phyloP scores from a whole-genome alignment of 2,797 vertebrate species.

The Cyclura pinguis region DNA sequence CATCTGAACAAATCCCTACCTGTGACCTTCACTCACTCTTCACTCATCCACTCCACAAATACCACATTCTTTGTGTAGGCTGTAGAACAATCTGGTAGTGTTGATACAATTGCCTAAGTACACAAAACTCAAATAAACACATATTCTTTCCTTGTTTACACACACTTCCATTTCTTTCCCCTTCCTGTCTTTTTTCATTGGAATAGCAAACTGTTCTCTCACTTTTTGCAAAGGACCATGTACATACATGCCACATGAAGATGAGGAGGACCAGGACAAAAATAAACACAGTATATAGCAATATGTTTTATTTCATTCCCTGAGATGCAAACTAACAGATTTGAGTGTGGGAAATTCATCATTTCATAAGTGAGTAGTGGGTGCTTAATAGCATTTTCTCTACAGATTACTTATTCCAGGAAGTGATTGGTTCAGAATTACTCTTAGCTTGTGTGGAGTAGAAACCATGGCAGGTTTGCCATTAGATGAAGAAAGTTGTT shows the following conservation, averaged over 20 bases:
- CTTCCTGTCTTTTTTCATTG: neutral
- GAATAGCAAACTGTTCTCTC: neutral
- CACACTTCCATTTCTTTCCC: neutral
- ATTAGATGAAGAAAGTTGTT: neutral
- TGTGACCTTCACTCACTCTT: neutral
- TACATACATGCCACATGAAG: neutral
- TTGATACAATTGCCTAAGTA: neutral
- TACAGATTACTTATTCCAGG: neutral
- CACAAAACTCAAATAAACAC: neutral
- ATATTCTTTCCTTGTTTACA: neutral
- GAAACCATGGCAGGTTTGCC: neutral
- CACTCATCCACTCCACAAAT: neutral
- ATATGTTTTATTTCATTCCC: neutral
- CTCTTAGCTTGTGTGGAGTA: neutral
- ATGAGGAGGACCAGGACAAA: slow-evolving; percentile 6
- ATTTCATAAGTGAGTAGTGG: neutral
- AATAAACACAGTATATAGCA: neutral
- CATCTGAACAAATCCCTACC: neutral
- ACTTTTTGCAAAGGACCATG: neutral
- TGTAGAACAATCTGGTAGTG: too few relatives aligned
- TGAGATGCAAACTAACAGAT: neutral
- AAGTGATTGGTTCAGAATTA: neutral
- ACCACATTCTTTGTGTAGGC: neutral
- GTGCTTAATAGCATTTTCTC: neutral
- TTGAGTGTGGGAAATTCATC: slow-evolving; percentile 20